Base-by-base conservation (phyloP, 1,140 invertebrate genomes). In the Rhopalosiphum padi region DNA sequence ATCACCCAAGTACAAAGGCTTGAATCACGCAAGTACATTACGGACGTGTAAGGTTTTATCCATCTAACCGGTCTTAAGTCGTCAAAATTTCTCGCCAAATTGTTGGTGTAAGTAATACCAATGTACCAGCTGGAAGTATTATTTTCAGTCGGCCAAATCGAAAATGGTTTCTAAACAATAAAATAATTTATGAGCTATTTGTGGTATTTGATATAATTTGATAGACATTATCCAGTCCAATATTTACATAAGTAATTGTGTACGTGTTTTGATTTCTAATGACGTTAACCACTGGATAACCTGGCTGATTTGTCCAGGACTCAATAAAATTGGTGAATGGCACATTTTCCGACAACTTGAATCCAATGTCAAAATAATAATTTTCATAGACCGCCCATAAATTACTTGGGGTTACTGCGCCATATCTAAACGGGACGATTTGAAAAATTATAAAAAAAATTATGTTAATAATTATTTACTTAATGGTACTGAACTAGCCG, bases 301-400 rank as follows among this genome's bases (percentile, higher is more conserved):
- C 98, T 87, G 97, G 95, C 94, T 98, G 96, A 25, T 96, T 95
- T 0, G 97, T 97, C 97, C 97, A 98, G 37, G 96, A 96, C 2
- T 97, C 96, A 95, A 97, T 96, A 9, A 98, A 96, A 3, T 94
- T 93, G 23, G 82, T 94, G 30, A 91, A 87, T 1, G 55, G 22
- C 35, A 88, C 30, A 3, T 51, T 43, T 22, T 68, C 35, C 1
- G 37, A 2, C n/a, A 92, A 30, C 30, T 55, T 1, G 37, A n/a
- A 91, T 41, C 22, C 68, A n/a, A 3, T 60, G 0, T 85, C 94
- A 51, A 86, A 93, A 15, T 86, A 93, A 93, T 93, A 87, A 21
- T 92, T 60, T n/a, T 94, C 94, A 89, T 43, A 94, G 4, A 60
- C 48, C 23, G 77, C 55, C 94, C 90, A 94, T 23, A 94, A 51